Conservation (phyloP, 2,888 invertebrate genomes). For the Nomada ferruginata region DNA sequence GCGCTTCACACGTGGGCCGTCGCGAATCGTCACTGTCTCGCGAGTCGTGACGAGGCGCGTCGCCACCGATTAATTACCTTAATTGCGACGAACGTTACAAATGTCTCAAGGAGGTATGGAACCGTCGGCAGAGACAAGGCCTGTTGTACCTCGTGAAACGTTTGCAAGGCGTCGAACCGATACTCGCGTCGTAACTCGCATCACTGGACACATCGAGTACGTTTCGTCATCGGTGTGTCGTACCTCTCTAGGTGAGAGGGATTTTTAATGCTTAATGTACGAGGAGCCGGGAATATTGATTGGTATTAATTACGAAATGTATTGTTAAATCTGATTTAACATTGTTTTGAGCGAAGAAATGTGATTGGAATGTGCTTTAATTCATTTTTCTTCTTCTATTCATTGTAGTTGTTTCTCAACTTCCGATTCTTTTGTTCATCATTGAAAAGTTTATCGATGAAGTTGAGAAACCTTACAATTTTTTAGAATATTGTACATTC, state of each 20-base stretch:
- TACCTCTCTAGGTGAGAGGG: background rate
- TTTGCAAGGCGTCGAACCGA: constrained; percentile 78
- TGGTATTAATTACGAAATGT: background rate
- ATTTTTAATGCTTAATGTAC: constrained; percentile 30
- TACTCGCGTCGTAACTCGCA: constrained; percentile 5
- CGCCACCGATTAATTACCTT: constrained; percentile 75
- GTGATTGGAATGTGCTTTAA: too few species aligned
- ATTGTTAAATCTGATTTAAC: too few species aligned
- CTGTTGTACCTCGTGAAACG: constrained; percentile 79
- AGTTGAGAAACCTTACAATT: too few species aligned
- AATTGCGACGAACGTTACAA: constrained; percentile 82
- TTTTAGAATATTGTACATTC: too few species aligned
- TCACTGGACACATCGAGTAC: constrained; percentile 6
- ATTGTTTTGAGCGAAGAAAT: too few species aligned
- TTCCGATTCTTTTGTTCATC: too few species aligned
- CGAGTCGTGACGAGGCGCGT: constrained; percentile 60
- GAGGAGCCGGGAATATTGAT: background rate
- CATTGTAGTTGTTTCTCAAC: too few species aligned
- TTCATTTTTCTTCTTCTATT: too few species aligned
- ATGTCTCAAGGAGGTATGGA: constrained; percentile 79
- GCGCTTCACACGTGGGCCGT: constrained; percentile 53
- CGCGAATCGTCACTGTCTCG: constrained; percentile 63
- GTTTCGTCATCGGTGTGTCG: constrained; percentile 2
- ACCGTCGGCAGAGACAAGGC: constrained; percentile 5
- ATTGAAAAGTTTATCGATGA: too few species aligned